Evolutionary conservation across 1,140 invertebrate species (phyloP), one percentile per base, ranked within the genome.

Genomic region (Pseudomyrmex gracilis): DNA sequence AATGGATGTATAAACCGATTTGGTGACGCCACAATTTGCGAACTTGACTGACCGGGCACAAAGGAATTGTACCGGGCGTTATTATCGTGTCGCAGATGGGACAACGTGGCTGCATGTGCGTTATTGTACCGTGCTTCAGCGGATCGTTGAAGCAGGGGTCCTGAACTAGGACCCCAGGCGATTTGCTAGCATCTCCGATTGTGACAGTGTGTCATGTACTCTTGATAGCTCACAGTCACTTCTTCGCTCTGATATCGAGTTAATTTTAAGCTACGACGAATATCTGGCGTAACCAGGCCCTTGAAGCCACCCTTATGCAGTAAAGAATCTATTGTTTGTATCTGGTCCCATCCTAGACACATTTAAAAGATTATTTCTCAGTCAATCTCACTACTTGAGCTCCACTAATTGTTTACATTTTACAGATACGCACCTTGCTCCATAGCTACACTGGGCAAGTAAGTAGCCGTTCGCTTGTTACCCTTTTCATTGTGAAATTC

Each of bases 401-500:
- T n/a, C 17, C 57, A 34, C 5, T 71, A 61, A 12, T 80, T 34
- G 34, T 34, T 13, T 68, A 58, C 7, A 47, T 17, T 17, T 15
- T 17, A 63, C 67, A 55, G 8, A 83, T 71, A 83, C 90, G 89
- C 95, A 98, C 98, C 99, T 97, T 99, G 99, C 94, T 99, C 99
- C 78, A 96, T 96, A 88, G 99, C 98, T 77, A 99, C 98, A 95
- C 99, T 97, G 68, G 99, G 99, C 92, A 99, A 95, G 95, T 99
- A 99, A 89, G 99, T 99, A 87, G 99, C 99, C 86, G 98, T 99
- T 90, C 98, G 96, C 92, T 98, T 98, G 87, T 97, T 97, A 82
- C 99, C 99, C 90, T 98, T 98, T 91, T 99, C 99, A 94, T 98
- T 99, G 78, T 97, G 94, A 92, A 99, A 99, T 95, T 99, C 99